These are phyloP conservation scores for Planococcus citri DNA, from an alignment of 1,140 invertebrate genomes.

Conservation along the genomic window DNA sequence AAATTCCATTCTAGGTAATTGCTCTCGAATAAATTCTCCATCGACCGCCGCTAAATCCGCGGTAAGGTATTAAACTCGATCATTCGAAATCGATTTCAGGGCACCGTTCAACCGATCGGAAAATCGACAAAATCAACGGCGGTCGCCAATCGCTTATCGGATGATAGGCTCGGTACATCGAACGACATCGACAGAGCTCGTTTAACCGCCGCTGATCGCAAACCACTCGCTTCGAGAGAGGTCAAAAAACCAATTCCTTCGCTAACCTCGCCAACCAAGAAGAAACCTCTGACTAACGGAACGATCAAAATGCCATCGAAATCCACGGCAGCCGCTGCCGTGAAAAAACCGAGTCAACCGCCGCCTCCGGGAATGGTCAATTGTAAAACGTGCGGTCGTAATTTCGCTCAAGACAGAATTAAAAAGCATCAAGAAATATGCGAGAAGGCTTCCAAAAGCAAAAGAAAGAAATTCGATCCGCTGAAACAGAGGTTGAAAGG, in stretches of 20 bases:
- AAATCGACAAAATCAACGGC: too few relatives aligned
- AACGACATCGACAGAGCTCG: not conserved
- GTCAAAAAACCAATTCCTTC: conserved; percentile 9
- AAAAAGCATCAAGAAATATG: conserved; percentile 72
- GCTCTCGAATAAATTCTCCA: too few relatives aligned
- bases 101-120: too few relatives aligned
- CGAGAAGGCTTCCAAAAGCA: conserved; percentile 54
- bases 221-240: not conserved
- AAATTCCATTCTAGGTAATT: too few relatives aligned
- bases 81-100: too few relatives aligned
- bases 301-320: not conserved
- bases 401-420: conserved; percentile 67
- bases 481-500: conserved; percentile 69
- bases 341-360: not conserved
- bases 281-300: not conserved
- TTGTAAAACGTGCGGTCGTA: conserved; percentile 50
- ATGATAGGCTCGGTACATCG: too few relatives aligned
- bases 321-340: not conserved
- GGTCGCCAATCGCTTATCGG: too few relatives aligned
- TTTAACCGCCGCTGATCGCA: too few relatives aligned
- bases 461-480: conserved; percentile 76
- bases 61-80: too few relatives aligned
- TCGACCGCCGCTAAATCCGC: too few relatives aligned
- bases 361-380: conserved; percentile 23
- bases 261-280: too few relatives aligned